Evolutionary conservation across 1,140 invertebrate genomes (phyloP), one percentile per base, ranked within the genome.

Genomic region (Drosophila kanapiae): DNA sequence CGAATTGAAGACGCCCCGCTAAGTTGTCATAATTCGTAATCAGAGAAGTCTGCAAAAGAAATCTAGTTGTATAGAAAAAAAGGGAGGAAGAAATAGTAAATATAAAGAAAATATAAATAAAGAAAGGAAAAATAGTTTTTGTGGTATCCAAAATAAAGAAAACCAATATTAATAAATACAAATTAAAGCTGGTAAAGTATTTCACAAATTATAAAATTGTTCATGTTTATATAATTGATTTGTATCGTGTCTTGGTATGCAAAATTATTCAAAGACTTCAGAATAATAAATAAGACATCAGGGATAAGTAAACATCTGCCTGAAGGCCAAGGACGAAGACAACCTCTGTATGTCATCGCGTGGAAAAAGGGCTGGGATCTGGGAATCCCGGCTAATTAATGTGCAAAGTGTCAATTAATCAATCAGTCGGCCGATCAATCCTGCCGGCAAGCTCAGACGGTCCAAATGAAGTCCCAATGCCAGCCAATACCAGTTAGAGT

Each of bases 371-470:
- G 75, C 62, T 80, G 71, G 59, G 43, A 37, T 47, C 62, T 80
- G 71, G 59, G 43, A 37, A 42, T 40, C 27, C 16, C 47, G 60
- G 67, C 78, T 90, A 90, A 90, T 90, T 90, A 90, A 90, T 90
- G 85, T 79, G 85, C 75, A 91, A 85, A 90, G 81, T 90, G 85
- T 91, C 85, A 85, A 90, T 90, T 90, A 85, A 90, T 90, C 85
- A 90, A 90, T 90, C 81, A 79, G 75, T 45, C 78, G 63, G 75
- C 80, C 84, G 84, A 87, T 87, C 84, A 87, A 87, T 88, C 78
- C 72, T 68, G 62, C 57, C 82, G 54, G 48, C 42, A 16, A 60
- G 64, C 70, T 61, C 37, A 51, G 53, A 56, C 35, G 38, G 45
- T 48, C 61, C 69, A 75, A 84, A 69, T 70, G 54, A 49, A 86